Evolutionary conservation across 2,797 vertebrate genomes (phyloP).

Genomic region (Miichthys miiuy): DNA sequence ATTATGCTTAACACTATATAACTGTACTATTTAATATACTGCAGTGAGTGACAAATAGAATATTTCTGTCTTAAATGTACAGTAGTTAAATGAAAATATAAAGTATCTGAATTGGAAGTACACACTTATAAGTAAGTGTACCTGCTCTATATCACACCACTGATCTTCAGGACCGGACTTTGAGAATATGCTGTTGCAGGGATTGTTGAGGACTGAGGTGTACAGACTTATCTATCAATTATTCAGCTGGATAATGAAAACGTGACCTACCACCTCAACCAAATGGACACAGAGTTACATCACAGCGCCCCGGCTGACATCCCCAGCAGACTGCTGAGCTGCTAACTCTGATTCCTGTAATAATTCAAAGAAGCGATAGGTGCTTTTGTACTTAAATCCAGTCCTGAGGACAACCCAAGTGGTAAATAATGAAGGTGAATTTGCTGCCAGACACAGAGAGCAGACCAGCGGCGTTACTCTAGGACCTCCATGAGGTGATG

Average conservation of each 20-base stretch:
- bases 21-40: too few relatives aligned
- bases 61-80: too few relatives aligned
- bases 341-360: constrained; percentile 40
- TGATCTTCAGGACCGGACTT: constrained; percentile 2
- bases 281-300: constrained; percentile 28
- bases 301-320: constrained; percentile 19
- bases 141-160: not conserved
- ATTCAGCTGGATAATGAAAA: constrained; percentile 40
- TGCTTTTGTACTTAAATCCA: constrained; percentile 42
- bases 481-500: constrained; percentile 57
- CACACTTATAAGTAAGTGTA: not conserved
- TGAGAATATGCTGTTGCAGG: constrained; percentile 14
- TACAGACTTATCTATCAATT: constrained; percentile 21
- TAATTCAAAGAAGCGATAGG: constrained; percentile 31
- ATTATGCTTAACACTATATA: too few relatives aligned
- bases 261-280: constrained; percentile 36
- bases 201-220: constrained; percentile 10
- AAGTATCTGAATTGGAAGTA: not conserved
- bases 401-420: constrained; percentile 43
- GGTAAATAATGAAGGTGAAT: constrained; percentile 39
- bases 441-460: constrained; percentile 47
- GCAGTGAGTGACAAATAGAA: not conserved
- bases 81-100: too few relatives aligned
- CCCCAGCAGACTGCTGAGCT: constrained; percentile 13
- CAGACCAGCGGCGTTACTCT: constrained; percentile 37